phyloP scores from a whole-genome alignment of 2,113 vertebrate genomes.

The Sturnus vulgaris region DNA sequence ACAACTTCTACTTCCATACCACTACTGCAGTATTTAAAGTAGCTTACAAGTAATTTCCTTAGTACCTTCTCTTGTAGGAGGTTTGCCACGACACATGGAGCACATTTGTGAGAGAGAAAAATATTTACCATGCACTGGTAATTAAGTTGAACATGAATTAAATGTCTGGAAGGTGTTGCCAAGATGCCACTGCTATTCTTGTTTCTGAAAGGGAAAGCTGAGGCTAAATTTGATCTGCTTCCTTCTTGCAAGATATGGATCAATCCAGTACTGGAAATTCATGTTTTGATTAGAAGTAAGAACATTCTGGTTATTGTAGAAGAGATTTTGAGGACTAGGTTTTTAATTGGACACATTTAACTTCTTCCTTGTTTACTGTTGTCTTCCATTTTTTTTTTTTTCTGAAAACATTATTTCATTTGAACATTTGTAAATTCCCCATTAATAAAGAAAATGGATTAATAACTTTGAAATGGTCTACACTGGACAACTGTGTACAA shows the following conservation, averaged over 20 bases:
- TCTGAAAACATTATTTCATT: background rate
- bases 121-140: background rate
- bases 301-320: background rate
- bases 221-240: background rate
- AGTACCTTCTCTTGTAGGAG: background rate
- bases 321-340: background rate
- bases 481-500: background rate
- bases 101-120: background rate
- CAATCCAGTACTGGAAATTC: background rate
- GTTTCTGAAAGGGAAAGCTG: background rate
- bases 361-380: background rate
- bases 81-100: background rate
- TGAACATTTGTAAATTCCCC: background rate
- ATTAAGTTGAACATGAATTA: background rate
- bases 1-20: background rate
- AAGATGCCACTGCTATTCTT: background rate
- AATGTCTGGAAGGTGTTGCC: background rate
- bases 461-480: background rate
- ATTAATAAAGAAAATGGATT: background rate
- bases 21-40: background rate
- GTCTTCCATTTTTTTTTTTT: background rate
- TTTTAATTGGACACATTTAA: background rate
- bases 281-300: background rate
- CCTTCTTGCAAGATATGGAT: background rate
- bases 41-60: background rate